Base-by-base conservation (phyloP, 2,888 invertebrate genomes). In the Marronus borbonicus region DNA sequence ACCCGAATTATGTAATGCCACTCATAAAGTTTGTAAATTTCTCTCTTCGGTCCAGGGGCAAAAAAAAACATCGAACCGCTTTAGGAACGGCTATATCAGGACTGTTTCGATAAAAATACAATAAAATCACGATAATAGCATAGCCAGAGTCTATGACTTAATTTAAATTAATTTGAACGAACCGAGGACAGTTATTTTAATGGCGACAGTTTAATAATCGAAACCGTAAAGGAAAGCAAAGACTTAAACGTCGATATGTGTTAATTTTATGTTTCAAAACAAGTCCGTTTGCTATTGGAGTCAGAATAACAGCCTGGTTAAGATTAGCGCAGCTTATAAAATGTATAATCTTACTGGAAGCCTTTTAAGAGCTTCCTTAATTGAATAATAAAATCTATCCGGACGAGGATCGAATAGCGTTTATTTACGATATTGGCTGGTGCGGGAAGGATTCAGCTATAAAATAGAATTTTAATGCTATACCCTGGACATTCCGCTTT, bases 361-460 rank as follows among this genome's bases (percentile, higher is more conserved):
- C 58, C 36, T 70, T 70, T 70, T 72, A 72, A 58, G 12, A 20
- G 58, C 20, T n/a, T 72, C 36, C 72, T 39, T 72, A 72, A 72
- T 72, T 72, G 72, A 58, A 72, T 72, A 72, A 72, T 72, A 72
- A 72, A 72, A 72, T 58, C 36, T 72, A 58, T 72, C 36, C 24
- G 24, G 50, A 14, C 14, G 50, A n/a, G 28, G 28, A 7, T 50
- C 24, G 50, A 50, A 20, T 68, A n/a, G 28, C 50, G 28, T 20
- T 7, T 58, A 68, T 12, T 68, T 68, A 68, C 24, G 24, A 28
- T 49, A 68, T 14, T 50, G 20, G 10, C 4, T 4, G 20, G 24
- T 4, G 7, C 24, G 36, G n/a, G 20, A 24, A 50, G 68, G 50
- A 68, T 49, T 68, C 17, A 68, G 66, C 28, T 65, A 65, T 39